Conservation (phyloP, 2,797 vertebrate genomes). For the Argya squamiceps region DNA sequence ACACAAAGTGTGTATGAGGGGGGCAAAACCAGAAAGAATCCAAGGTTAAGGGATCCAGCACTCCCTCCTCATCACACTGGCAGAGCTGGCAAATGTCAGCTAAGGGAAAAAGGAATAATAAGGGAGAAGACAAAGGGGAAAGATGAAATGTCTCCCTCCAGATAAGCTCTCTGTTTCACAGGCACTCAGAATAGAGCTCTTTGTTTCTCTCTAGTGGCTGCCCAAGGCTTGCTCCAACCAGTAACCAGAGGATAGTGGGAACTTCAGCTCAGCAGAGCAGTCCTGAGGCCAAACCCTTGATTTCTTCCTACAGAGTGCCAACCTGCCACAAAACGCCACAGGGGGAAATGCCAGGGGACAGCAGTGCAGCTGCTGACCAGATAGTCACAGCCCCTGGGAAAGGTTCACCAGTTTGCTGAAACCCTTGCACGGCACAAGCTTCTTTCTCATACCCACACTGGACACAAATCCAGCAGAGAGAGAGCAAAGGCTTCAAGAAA, state of each 20-base stretch:
- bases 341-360: neutral
- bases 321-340: neutral
- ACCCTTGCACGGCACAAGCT: rapidly evolving
- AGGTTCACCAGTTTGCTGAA: neutral
- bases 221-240: neutral
- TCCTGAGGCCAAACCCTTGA: neutral
- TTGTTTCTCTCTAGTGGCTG: neutral
- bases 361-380: rapidly evolving
- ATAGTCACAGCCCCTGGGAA: neutral
- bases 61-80: neutral
- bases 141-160: neutral
- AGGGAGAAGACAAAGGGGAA: neutral
- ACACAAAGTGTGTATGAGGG: rapidly evolving
- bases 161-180: neutral
- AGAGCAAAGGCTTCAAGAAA: neutral
- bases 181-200: neutral
- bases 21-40: neutral
- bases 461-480: neutral
- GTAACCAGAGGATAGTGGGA: neutral
- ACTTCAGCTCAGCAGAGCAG: neutral
- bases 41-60: neutral
- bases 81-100: neutral
- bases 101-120: neutral
- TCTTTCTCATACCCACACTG: neutral
- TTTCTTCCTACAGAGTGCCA: neutral